These are phyloP conservation scores for Gorsachius magnificus DNA, from an alignment of 2,797 vertebrate genomes.

Conservation along the genomic window DNA sequence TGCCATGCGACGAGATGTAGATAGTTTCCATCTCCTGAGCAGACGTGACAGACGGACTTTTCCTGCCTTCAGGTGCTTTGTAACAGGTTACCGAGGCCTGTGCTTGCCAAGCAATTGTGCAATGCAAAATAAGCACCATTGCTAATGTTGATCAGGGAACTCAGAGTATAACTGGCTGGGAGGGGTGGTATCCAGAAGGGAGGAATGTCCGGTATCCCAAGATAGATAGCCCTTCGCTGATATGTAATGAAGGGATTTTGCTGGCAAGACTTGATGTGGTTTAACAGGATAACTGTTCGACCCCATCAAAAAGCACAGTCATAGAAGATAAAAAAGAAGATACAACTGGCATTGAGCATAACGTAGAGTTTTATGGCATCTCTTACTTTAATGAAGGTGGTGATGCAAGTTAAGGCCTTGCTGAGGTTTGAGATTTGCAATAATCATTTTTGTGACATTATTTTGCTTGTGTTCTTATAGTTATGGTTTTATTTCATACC, in stretches of 20 bases:
- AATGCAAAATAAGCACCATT: neutral
- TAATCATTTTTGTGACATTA: neutral
- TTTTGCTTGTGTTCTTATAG: neutral
- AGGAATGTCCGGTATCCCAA: accelerated
- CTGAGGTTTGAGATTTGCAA: neutral
- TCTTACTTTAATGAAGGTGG: neutral
- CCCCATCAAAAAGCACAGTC: neutral
- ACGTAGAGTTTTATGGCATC: neutral
- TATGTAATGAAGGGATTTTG: neutral
- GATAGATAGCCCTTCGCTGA: accelerated
- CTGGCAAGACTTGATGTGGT: neutral
- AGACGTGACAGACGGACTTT: accelerated
- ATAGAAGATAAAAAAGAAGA: neutral
- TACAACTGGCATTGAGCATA: neutral
- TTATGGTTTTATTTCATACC: neutral
- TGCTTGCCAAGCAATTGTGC: neutral
- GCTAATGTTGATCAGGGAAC: neutral
- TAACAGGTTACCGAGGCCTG: neutral
- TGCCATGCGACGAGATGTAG: neutral
- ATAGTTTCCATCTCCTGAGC: neutral
- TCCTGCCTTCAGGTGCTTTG: neutral
- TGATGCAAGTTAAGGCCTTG: neutral
- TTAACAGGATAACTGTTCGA: neutral
- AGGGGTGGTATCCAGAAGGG: too few relatives aligned
- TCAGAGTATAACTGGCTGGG: neutral